phyloP scores from a whole-genome alignment of 2,797 vertebrate genomes.

The Distichodus sexfasciatus region DNA sequence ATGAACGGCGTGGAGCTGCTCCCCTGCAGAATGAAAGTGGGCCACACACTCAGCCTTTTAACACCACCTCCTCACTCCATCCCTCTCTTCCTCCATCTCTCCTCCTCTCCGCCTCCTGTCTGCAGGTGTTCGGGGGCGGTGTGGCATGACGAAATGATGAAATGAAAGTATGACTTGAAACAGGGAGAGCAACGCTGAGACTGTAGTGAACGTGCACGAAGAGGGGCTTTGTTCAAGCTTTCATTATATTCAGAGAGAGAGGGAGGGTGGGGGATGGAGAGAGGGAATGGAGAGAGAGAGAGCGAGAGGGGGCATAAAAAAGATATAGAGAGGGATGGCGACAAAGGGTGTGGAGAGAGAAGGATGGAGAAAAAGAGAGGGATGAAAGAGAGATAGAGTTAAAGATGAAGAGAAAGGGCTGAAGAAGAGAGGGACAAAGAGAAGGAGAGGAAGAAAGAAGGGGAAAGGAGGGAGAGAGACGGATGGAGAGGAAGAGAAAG shows the following conservation, averaged over 20 bases:
- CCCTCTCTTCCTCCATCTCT: not conserved
- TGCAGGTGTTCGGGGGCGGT: not conserved
- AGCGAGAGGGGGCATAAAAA: too few species aligned
- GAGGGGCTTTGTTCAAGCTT: not conserved
- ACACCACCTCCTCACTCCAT: slow-evolving; percentile 1
- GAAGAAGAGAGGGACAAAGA: too few species aligned
- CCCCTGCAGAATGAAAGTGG: slow-evolving; percentile 58
- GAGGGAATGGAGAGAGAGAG: too few species aligned
- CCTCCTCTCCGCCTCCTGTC: slow-evolving; percentile 5
- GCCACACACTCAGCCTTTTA: slow-evolving; percentile 26
- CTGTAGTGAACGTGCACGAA: not conserved
- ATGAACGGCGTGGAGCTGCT: slow-evolving; percentile 35
- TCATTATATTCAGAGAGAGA: not conserved
- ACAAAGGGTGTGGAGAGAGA: too few species aligned
- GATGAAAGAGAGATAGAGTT: too few species aligned
- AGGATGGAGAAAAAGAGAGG: too few species aligned
- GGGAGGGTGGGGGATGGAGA: too few species aligned
- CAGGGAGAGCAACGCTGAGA: not conserved
- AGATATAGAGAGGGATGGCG: too few species aligned
- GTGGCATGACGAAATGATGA: not conserved
- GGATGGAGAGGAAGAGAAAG: too few species aligned
- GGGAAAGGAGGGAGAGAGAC: too few species aligned
- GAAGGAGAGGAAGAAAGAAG: too few species aligned
- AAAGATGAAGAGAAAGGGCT: too few species aligned
- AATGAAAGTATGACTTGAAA: not conserved